These are phyloP conservation scores for Andrena fulva DNA, from an alignment of 2,888 invertebrate species.

Conservation along the genomic window DNA sequence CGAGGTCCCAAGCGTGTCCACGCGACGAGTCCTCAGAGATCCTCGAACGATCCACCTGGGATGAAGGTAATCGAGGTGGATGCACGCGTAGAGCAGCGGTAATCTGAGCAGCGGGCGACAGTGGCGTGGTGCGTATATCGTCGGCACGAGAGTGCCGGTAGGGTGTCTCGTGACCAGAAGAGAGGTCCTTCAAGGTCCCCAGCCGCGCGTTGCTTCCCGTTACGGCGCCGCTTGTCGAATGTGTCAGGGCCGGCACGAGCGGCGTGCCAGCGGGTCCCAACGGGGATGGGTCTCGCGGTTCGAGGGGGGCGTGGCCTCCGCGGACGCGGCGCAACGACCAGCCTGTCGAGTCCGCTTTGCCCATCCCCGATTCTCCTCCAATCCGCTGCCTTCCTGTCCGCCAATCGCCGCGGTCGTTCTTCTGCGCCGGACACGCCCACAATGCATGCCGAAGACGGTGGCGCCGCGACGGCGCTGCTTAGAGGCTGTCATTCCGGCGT, in stretches of 20 bases:
- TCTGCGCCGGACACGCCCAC: constrained; percentile 55
- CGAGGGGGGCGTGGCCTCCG: constrained; percentile 68
- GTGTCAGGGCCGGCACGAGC: constrained; percentile 84
- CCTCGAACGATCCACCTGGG: constrained; percentile 49
- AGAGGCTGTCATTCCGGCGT: constrained; percentile 81
- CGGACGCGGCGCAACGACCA: constrained; percentile 66
- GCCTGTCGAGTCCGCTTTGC: constrained; percentile 60
- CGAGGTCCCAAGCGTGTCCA: constrained; percentile 40
- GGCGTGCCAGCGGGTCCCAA: constrained; percentile 82
- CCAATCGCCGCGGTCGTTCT: constrained; percentile 66
- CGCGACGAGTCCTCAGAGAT: constrained; percentile 47
- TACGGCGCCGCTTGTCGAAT: constrained; percentile 85
- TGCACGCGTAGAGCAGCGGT: constrained; percentile 45
- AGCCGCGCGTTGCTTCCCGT: constrained; percentile 85
- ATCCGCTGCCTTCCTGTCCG: constrained; percentile 30
- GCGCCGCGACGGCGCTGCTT: constrained; percentile 77
- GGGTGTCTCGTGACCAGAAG: constrained; percentile 74
- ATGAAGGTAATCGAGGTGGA: constrained; percentile 44
- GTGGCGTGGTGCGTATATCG: constrained; percentile 66
- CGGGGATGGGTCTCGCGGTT: constrained; percentile 78
- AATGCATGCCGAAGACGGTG: constrained; percentile 72
- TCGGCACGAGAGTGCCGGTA: constrained; percentile 65
- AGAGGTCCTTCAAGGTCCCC: constrained; percentile 81
- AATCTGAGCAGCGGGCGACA: constrained; percentile 61
- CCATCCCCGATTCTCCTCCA: constrained; percentile 66